These are phyloP conservation scores for Dufourea novaeangliae DNA, from an alignment of 1,140 invertebrate species.

Conservation along the genomic window DNA sequence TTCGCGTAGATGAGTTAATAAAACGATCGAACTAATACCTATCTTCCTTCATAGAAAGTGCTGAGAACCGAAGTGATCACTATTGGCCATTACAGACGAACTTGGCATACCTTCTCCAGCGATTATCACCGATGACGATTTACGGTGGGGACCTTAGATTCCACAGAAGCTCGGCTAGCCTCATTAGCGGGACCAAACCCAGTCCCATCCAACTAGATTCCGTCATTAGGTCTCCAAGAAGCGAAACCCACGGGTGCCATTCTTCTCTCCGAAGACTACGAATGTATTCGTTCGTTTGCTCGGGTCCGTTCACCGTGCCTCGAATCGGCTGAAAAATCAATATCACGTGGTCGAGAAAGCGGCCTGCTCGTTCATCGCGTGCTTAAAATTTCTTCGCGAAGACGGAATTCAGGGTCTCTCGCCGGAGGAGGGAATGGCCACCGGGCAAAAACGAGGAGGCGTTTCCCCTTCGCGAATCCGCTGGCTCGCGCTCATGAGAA, in stretches of 20 bases:
- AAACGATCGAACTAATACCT: no score
- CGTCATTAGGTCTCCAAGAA: not conserved
- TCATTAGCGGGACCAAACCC: not conserved
- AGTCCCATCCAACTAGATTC: not conserved
- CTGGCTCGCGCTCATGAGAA: slow-evolving; percentile 49
- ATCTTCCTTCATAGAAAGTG: no score
- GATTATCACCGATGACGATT: not conserved
- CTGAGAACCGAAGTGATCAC: no score
- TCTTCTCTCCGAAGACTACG: not conserved
- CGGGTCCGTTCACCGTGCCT: not conserved
- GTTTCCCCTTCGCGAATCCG: slow-evolving; percentile 20
- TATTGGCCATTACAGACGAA: no score
- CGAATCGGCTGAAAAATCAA: slow-evolving; percentile 35
- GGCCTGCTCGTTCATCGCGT: slow-evolving; percentile 5
- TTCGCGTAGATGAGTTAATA: no score
- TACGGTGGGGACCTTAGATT: not conserved
- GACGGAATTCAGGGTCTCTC: slow-evolving; percentile 44
- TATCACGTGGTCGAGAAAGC: slow-evolving; percentile 9
- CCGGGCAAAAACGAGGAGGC: slow-evolving; percentile 45
- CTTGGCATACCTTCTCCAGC: not conserved
- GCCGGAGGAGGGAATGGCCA: slow-evolving; percentile 9
- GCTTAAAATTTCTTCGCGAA: slow-evolving; percentile 44
- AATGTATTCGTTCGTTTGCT: no score
- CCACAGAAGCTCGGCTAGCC: not conserved
- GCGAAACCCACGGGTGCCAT: not conserved